Evolutionary conservation across 1,140 invertebrate species (phyloP), one percentile per base, ranked within the genome.

Genomic region (Tetragonula clypearis): DNA sequence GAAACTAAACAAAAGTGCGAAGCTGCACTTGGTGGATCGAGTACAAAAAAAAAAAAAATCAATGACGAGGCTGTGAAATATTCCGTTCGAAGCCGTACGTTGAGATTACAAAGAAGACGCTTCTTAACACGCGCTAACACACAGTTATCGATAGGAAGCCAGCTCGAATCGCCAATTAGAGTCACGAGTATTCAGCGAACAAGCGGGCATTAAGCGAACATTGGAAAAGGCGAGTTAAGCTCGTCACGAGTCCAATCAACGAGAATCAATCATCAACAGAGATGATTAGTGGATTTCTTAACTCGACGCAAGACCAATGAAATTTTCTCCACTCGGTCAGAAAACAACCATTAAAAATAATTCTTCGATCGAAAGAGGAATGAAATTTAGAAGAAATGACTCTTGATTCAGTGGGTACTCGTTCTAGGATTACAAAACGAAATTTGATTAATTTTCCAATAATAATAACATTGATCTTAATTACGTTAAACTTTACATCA

Each of bases 131-230:
- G 55, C 8, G 21, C 58, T 35, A 65, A 82, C 41, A 82, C 72
- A 76, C 21, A 30, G 49, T 82, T 68, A 56, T 21, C 30, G 21
- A 55, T 9, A 62, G 30, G 80, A 82, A 82, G 80, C 72, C 80
- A 66, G 26, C 14, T 41, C 35, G 41, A n/a, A 35, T 66, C 60
- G 15, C 41, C 35, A 56, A 75, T 75, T 66, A 76, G 49, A 66
- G 72, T 56, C 58, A 56, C 71, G n/a, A 74, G 58, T 49, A 53
- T 74, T 41, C 35, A 66, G 53, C 14, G 21, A 60, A 49, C 41
- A 49, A 49, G 6, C 41, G 41, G 41, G 41, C 8, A 49, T 49
- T 49, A 49, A 6, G 21, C 9, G 21, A 35, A 41, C 19, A 30
- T 14, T 21, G 55, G 12, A 3, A 65, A 62, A 74, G 26, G n/a